Conservation (phyloP, 2,113 vertebrate genomes). For the sheep (Ovis aries) region DNA sequence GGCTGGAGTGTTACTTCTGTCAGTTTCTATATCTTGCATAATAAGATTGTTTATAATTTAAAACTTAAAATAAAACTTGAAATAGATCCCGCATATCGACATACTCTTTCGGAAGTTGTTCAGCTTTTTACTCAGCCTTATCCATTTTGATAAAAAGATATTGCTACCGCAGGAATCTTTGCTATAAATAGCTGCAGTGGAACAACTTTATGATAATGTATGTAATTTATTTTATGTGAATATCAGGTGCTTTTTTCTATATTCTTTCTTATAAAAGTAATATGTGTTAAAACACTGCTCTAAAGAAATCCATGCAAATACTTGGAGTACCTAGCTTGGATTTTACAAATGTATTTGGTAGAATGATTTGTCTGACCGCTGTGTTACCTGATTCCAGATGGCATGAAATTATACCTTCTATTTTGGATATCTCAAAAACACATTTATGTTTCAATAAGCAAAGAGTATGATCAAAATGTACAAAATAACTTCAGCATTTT, state of each 20-base stretch:
- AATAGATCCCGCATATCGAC: neutral
- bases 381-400: neutral
- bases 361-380: neutral
- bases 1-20: constrained; percentile 25
- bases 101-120: constrained; percentile 40
- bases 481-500: constrained; percentile 14
- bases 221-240: constrained; percentile 22
- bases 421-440: neutral
- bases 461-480: neutral
- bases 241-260: constrained; percentile 29
- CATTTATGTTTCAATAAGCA: neutral
- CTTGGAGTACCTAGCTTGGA: neutral
- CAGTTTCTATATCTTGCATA: constrained; percentile 23
- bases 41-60: constrained; percentile 16
- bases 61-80: constrained; percentile 29
- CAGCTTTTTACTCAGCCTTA: neutral
- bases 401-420: neutral
- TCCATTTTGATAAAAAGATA: constrained; percentile 44
- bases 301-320: neutral
- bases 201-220: constrained; percentile 45
- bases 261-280: constrained; percentile 30
- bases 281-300: constrained; percentile 24
- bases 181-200: neutral
- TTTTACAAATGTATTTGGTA: neutral
- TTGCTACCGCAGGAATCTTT: neutral